A percentile compares a stretch with the other conserved stretches of the same genome.
These are phyloP conservation scores for Ophioninae sp. DNA, from an alignment of 2,888 invertebrate species.

Conservation along the genomic window DNA sequence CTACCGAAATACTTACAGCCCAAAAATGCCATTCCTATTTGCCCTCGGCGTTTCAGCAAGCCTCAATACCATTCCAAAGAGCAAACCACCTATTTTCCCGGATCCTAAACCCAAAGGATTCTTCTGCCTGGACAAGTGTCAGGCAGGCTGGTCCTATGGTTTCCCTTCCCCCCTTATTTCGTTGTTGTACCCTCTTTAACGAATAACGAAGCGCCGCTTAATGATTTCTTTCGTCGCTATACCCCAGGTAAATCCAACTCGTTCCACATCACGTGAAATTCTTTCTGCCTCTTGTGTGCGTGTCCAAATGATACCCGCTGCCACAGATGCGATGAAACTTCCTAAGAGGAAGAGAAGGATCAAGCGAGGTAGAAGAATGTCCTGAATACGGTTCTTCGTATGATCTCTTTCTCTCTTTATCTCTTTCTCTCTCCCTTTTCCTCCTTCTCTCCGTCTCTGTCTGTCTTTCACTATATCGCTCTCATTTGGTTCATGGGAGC, in stretches of 20 bases:
- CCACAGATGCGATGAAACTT: not conserved
- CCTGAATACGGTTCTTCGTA: conserved; percentile 3
- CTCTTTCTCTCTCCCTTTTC: not conserved
- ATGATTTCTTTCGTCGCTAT: no score
- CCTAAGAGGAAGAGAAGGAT: not conserved
- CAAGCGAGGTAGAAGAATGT: conserved; percentile 6
- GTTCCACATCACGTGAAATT: not conserved
- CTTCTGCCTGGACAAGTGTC: no score
- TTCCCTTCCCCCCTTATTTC: no score
- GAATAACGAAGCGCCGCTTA: no score
- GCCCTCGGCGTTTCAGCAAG: no score
- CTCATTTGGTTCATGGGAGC: conserved; percentile 46
- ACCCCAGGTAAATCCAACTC: not conserved
- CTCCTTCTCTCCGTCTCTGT: not conserved
- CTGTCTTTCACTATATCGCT: not conserved
- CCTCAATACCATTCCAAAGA: no score
- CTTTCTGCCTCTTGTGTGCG: not conserved
- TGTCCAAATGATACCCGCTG: not conserved
- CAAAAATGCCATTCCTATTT: no score
- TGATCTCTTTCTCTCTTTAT: conserved; percentile 1
- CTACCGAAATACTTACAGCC: no score
- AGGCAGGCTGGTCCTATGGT: no score
- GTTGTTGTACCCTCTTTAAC: no score
- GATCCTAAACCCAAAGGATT: no score
- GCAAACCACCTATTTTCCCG: no score